Evolutionary conservation across 2,888 invertebrate genomes (phyloP).

Genomic region (Agrochola litura): DNA sequence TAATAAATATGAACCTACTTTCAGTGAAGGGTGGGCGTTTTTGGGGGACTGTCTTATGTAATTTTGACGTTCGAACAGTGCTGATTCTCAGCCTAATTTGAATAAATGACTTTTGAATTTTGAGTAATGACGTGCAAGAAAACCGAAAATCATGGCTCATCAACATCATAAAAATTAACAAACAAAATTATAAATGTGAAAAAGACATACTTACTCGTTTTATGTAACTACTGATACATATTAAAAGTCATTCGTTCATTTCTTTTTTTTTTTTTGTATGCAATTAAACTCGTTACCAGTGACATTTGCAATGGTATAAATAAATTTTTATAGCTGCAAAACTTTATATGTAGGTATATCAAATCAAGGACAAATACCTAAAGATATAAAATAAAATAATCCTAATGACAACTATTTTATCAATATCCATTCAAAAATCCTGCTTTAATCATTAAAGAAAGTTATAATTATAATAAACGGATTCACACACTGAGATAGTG

Average conservation of each 20-base stretch:
- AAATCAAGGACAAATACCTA: slow-evolving; percentile 12
- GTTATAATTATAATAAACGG: not conserved
- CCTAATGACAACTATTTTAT: slow-evolving; percentile 8
- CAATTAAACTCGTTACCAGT: slow-evolving; percentile 10
- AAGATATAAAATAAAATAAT: not conserved
- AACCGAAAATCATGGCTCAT: not conserved
- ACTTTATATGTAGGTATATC: not conserved
- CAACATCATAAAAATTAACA: not conserved
- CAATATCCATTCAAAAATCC: not conserved
- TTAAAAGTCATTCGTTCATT: not conserved
- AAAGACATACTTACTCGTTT: not conserved
- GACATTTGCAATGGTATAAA: not conserved
- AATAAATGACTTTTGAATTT: too few species aligned
- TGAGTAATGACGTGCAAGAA: not conserved
- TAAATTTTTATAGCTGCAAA: not conserved
- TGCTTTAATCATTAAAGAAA: not conserved
- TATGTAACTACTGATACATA: not conserved
- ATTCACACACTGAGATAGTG: not conserved
- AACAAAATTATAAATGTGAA: not conserved
- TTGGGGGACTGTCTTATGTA: too few species aligned
- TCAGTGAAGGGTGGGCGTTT: too few species aligned
- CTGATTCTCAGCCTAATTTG: too few species aligned
- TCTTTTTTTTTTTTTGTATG: not conserved
- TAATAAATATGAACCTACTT: not conserved
- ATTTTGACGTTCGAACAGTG: too few species aligned